phyloP scores from a whole-genome alignment of 2,113 vertebrate genomes.

The Ovis canadensis region DNA sequence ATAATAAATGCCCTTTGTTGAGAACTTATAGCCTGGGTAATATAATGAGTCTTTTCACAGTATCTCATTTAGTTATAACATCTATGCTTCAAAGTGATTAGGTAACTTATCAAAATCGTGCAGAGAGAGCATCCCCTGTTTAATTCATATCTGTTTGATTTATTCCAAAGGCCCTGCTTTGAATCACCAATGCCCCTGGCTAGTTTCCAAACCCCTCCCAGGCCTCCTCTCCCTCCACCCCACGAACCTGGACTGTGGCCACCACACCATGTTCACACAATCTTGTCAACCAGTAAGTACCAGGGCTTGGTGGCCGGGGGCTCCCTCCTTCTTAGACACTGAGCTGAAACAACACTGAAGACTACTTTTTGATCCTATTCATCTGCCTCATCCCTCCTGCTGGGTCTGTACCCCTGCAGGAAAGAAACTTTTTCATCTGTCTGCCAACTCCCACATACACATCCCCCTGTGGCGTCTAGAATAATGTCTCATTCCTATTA shows the following conservation, averaged over 20 bases:
- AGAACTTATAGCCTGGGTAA: background rate
- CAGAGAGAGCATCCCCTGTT: background rate
- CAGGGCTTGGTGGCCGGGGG: background rate
- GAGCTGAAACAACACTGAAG: background rate
- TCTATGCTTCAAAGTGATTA: background rate
- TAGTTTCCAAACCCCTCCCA: background rate
- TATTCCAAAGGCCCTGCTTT: background rate
- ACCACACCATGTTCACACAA: background rate
- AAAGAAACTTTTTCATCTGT: background rate
- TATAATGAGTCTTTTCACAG: background rate
- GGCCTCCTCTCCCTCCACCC: background rate
- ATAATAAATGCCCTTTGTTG: background rate
- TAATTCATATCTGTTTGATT: background rate
- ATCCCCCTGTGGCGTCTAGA: background rate
- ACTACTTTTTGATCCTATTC: background rate
- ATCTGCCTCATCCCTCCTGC: background rate
- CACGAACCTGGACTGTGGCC: background rate
- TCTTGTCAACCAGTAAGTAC: background rate
- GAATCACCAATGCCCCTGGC: background rate
- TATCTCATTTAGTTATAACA: background rate
- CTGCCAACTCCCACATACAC: background rate
- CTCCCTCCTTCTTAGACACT: background rate
- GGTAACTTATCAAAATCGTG: background rate
- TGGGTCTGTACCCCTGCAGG: background rate
- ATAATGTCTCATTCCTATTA: background rate